A percentile compares a stretch with the other conserved stretches of the same genome.
Conservation (phyloP, 2,113 vertebrate genomes). For the Oriolus oriolus region DNA sequence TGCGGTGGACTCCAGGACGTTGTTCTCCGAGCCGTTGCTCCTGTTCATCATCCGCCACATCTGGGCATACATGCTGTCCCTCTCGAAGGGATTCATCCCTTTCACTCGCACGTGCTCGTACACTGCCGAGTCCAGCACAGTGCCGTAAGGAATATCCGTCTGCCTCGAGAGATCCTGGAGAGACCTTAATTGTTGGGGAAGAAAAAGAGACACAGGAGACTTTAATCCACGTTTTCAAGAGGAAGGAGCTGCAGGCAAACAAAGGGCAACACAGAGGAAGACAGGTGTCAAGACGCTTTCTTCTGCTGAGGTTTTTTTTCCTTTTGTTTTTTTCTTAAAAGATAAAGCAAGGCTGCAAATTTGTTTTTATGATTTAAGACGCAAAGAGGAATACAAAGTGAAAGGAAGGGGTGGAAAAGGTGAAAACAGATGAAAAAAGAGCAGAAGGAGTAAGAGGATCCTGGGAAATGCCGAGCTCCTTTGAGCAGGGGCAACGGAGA, state of each 20-base stretch:
- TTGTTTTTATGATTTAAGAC: background rate
- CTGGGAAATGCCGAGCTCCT: background rate
- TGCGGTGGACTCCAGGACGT: slow-evolving; percentile 89
- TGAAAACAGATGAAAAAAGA: background rate
- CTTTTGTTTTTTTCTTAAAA: background rate
- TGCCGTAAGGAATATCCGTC: slow-evolving; percentile 95
- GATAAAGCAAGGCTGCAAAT: background rate
- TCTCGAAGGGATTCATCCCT: slow-evolving; percentile 95
- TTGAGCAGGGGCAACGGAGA: background rate
- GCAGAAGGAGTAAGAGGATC: background rate
- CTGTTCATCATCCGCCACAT: slow-evolving; percentile 98
- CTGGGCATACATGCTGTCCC: slow-evolving; percentile 96
- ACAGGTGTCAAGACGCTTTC: background rate
- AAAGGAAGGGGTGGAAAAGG: background rate
- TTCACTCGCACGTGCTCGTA: slow-evolving; percentile 96
- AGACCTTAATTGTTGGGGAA: slow-evolving; percentile 76
- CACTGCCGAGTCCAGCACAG: slow-evolving; percentile 92
- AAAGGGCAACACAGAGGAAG: background rate
- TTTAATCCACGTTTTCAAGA: background rate
- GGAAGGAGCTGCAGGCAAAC: background rate
- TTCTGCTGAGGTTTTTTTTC: background rate
- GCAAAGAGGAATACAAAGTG: background rate
- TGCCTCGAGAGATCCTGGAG: slow-evolving; percentile 96
- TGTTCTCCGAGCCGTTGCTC: slow-evolving; percentile 92
- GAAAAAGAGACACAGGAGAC: slow-evolving; percentile 29